A percentile compares a stretch with the other conserved stretches of the same genome.
Conservation (phyloP, 2,888 invertebrate genomes). For the Drosophila merina region DNA sequence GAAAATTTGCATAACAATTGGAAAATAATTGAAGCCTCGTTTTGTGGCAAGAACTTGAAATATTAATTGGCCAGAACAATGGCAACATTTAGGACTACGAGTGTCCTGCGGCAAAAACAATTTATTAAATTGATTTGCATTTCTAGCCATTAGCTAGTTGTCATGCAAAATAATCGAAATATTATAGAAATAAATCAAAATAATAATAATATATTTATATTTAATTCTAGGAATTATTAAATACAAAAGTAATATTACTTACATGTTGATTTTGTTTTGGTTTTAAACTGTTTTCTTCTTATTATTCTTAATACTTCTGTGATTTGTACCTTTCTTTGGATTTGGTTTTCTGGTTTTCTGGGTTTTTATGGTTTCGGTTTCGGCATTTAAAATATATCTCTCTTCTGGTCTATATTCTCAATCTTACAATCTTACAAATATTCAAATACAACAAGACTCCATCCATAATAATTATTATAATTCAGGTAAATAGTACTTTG, state of each 20-base stretch:
- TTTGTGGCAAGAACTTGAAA: background rate
- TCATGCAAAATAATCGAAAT: background rate
- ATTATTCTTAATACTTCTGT: background rate
- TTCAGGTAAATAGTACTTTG: background rate
- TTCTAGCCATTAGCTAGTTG: background rate
- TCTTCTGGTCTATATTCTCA: background rate
- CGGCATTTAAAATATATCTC: constrained; percentile 1
- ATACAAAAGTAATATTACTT: background rate
- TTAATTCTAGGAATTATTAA: background rate
- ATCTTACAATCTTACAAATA: background rate
- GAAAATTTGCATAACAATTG: constrained; percentile 30
- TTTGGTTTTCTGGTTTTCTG: background rate
- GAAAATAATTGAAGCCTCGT: constrained; percentile 2
- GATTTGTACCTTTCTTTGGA: background rate
- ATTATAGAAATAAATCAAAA: background rate
- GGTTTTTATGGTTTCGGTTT: background rate
- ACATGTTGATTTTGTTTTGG: background rate
- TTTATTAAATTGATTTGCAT: constrained; percentile 5
- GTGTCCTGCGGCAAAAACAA: background rate
- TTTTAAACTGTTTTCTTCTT: background rate
- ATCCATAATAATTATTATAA: background rate
- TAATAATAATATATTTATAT: background rate
- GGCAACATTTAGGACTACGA: background rate
- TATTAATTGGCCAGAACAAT: constrained; percentile 16
- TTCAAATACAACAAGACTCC: constrained; percentile 1